Conservation (phyloP, 2,888 invertebrate genomes). For the Malthinus flaveolus region DNA sequence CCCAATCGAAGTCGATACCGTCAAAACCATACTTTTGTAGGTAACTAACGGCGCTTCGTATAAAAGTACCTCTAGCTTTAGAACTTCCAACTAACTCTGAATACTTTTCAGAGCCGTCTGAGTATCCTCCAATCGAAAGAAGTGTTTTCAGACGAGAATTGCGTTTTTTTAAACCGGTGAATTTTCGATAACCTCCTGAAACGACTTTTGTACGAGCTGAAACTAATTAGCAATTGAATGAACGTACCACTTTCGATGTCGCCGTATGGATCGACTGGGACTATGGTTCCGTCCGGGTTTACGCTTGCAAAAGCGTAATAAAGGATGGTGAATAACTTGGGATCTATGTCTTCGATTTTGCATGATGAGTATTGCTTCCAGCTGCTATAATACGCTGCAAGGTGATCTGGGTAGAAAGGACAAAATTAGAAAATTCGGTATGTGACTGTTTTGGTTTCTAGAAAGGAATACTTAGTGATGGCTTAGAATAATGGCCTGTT, state of each 20-base stretch:
- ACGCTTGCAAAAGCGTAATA: slow-evolving; percentile 60
- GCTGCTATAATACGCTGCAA: slow-evolving; percentile 18
- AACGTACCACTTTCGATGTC: slow-evolving; percentile 13
- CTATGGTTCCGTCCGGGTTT: slow-evolving; percentile 35
- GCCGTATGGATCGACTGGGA: slow-evolving; percentile 9
- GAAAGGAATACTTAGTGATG: too few relatives aligned
- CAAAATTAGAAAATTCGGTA: background rate
- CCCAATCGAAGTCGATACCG: slow-evolving; percentile 59
- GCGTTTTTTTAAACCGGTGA: slow-evolving; percentile 51
- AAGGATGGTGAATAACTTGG: slow-evolving; percentile 58
- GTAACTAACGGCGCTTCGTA: slow-evolving; percentile 52
- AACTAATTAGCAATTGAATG: background rate
- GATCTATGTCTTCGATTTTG: slow-evolving; percentile 54
- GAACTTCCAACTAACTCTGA: slow-evolving; percentile 52
- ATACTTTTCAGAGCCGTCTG: slow-evolving; percentile 47
- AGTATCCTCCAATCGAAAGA: slow-evolving; percentile 58
- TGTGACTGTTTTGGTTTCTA: background rate
- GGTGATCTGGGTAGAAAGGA: background rate
- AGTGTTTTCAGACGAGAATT: slow-evolving; percentile 54
- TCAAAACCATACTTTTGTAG: slow-evolving; percentile 55
- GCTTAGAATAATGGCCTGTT: too few relatives aligned
- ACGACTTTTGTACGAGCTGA: background rate
- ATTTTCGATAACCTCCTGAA: slow-evolving; percentile 43
- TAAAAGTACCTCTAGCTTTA: slow-evolving; percentile 50
- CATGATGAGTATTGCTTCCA: slow-evolving; percentile 18